Base-by-base conservation (phyloP, 1,140 invertebrate genomes). In the Aphelenchoides fujianensis region DNA sequence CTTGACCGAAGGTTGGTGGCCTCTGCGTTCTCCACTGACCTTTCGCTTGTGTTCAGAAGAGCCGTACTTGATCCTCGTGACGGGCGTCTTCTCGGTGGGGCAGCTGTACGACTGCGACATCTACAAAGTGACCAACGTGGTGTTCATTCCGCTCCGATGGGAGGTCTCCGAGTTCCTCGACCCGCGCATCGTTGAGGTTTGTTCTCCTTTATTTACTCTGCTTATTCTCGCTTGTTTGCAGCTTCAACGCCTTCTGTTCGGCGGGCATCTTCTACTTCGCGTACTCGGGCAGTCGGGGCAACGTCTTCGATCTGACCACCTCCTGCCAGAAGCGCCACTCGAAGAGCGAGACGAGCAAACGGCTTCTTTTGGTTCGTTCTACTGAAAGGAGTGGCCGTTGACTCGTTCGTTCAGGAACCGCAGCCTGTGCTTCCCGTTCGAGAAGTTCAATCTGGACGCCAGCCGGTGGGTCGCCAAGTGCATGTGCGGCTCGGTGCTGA, bases 241-340 rank as follows among this genome's bases (percentile, higher is more conserved):
- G 82, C 41, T 83, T 3, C 83, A 84, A 78, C 72, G 78, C 12
- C 61, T 83, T 27, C 57, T 83, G n/a, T n/a, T 82, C 81, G 34
- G 73, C 81, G n/a, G 83, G 82, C 59, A 82, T 72, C 63, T 83
- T 83, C 68, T 83, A 84, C 64, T 83, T 84, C 72, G 74, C 82
- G 23, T 68, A 48, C 27, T 79, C 83, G 32, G 28, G 31, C 32
- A 62, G 54, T 57, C 41, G 62, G 5, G 62, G 62, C 2, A 74
- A 71, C 34, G 52, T 69, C 7, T 84, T 72, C 57, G 79, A 83
- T 70, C 66, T 83, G 27, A 83, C 83, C 16, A 63, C 71, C 1
- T 83, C 72, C 16, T 55, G 73, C 16, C 82, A 84, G 75, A 72
- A 75, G 27, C 69, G 77, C 48, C 32, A 68, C 35, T 53, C 34